Evolutionary conservation across 2,113 vertebrate genomes (phyloP).

Genomic region (Psammodynastes pulverulentus): DNA sequence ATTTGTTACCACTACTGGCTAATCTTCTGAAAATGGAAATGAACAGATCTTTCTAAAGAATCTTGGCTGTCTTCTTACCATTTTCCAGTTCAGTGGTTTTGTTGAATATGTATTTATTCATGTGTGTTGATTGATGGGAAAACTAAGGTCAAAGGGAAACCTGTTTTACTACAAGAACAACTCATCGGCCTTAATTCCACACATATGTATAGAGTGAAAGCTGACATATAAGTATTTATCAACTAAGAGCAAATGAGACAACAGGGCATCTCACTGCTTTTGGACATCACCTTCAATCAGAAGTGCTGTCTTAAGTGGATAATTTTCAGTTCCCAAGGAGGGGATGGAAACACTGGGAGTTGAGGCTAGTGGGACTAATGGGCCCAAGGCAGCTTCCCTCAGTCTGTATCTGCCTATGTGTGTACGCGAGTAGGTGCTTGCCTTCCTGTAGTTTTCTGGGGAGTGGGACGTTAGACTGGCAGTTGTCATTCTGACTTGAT

Average conservation of each 20-base stretch:
- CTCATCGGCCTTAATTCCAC: not conserved
- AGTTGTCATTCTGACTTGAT: constrained; percentile 25
- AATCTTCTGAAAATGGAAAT: not conserved
- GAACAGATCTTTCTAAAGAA: not conserved
- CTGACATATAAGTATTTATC: not conserved
- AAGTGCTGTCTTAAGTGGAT: not conserved
- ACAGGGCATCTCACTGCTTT: not conserved
- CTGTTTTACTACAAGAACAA: not conserved
- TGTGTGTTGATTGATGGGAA: not conserved
- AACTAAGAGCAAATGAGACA: too few relatives aligned
- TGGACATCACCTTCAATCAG: not conserved
- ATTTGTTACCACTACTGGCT: not conserved
- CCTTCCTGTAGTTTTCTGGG: constrained; percentile 38
- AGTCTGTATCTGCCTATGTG: not conserved
- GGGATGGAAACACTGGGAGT: not conserved
- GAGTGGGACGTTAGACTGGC: not conserved
- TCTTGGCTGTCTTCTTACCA: not conserved
- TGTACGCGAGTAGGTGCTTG: not conserved
- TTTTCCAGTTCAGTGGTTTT: not conserved
- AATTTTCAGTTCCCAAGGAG: not conserved
- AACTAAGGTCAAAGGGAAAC: not conserved
- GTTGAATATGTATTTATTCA: not conserved
- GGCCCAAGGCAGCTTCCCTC: not conserved
- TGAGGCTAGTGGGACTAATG: not conserved
- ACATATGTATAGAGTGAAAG: not conserved